Evolutionary conservation across 2,888 invertebrate species (phyloP), one percentile per base, ranked within the genome.

Genomic region (Lithophane semibrunnea): DNA sequence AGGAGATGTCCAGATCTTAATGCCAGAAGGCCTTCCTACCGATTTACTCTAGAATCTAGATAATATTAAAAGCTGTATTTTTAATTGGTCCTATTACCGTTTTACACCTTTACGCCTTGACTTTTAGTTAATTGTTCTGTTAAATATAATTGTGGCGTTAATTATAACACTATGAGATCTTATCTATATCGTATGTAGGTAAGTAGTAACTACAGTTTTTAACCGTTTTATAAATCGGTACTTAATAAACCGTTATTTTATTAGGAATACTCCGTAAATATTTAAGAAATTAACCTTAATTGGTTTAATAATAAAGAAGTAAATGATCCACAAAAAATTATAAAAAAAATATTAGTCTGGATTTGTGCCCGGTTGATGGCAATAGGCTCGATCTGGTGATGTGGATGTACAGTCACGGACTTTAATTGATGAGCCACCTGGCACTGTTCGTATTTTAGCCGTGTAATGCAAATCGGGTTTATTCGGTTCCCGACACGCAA

Each of bases 91-190:
- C 37, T 5, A 63, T 21, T 44, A 63, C 44, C 0, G 37, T 71
- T 76, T 61, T 37, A 71, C 44, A 67, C 52, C 29, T 56, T 61
- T 52, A 44, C 13, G n/a, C 24, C 47, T 73, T 73, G 78, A 79
- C 73, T 68, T 80, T 81, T 72, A 60, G 16, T 65, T 77, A 80
- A 81, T 72, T 72, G 71, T 68, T 68, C 63, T 54, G 21, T 60
- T 54, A 63, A 64, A 68, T 80, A 47, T 54, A 68, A 69, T n/a
- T 73, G 54, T 54, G 13, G 58, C 4, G 54, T 52, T 71, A 37
- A 64, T 80, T 75, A 37, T 54, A 71, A 42, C 16, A 54, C 42
- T 49, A 18, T 18, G 10, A 54, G 79, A 78, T 79, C 47, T 9
- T 67, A 78, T 79, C 73, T 10, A 4, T 65, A 24, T 4, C 18